Conservation (phyloP, 2,888 invertebrate genomes). For the Catocala nupta region DNA sequence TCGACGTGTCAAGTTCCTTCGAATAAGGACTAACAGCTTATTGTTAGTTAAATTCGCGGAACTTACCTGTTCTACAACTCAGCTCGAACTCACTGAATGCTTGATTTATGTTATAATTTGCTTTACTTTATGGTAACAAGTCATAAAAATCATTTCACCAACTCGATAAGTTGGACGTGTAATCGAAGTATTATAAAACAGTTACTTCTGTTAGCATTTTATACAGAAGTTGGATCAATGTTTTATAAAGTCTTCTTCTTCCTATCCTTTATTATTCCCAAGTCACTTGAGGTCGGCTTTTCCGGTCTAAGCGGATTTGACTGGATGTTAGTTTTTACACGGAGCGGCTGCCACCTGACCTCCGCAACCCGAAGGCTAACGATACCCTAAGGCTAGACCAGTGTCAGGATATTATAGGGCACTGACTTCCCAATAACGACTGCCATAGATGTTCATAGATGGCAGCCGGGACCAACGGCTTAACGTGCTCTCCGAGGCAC, state of each 20-base stretch:
- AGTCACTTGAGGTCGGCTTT: no score
- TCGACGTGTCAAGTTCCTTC: constrained; percentile 71
- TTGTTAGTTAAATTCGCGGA: constrained; percentile 71
- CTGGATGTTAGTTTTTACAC: no score
- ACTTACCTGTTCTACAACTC: constrained; percentile 59
- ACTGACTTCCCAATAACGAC: no score
- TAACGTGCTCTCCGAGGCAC: no score
- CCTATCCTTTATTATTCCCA: no score
- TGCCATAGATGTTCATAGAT: no score
- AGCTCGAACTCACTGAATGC: constrained; percentile 28
- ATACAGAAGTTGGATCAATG: constrained; percentile 13
- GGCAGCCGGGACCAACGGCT: no score
- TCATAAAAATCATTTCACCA: constrained; percentile 34
- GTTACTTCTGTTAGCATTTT: constrained; percentile 1
- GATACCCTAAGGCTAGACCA: no score
- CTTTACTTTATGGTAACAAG: constrained; percentile 30
- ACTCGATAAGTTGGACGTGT: constrained; percentile 24
- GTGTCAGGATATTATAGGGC: no score
- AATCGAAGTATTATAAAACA: constrained; percentile 2
- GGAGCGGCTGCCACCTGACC: no score
- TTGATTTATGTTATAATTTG: constrained; percentile 53
- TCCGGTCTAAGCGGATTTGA: no score
- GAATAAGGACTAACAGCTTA: constrained; percentile 75
- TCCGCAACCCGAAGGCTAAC: no score
- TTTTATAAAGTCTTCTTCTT: constrained; percentile 27